phyloP scores from a whole-genome alignment of 2,797 vertebrate genomes.

The Pagetopsis macropterus region DNA sequence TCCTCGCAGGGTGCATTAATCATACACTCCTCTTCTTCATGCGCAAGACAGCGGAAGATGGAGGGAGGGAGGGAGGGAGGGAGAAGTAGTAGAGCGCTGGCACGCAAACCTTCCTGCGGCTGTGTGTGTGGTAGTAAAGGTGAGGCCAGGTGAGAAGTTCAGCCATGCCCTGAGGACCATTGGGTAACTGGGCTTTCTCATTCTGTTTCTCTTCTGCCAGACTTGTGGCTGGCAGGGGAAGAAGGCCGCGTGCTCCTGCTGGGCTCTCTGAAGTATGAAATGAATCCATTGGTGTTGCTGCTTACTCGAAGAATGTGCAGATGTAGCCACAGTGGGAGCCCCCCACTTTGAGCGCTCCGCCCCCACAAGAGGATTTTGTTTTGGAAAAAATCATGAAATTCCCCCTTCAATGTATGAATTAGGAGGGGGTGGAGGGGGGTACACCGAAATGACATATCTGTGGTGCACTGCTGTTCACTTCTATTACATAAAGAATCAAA shows the following conservation, averaged over 20 bases:
- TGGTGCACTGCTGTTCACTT: constrained; percentile 40
- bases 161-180: constrained; percentile 36
- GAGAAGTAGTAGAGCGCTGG: constrained; percentile 5
- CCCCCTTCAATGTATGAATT: constrained; percentile 50
- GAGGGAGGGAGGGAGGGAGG: constrained; percentile 13
- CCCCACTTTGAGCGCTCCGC: constrained; percentile 43
- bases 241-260: constrained; percentile 56
- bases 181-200: constrained; percentile 48
- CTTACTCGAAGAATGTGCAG: constrained; percentile 69
- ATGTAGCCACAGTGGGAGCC: constrained; percentile 70
- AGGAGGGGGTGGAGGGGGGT: neutral
- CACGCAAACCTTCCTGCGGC: constrained; percentile 29
- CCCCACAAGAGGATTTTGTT: constrained; percentile 49
- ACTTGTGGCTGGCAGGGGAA: constrained; percentile 58
- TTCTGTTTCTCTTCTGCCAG: constrained; percentile 41
- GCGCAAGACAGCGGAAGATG: constrained; percentile 36
- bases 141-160: constrained; percentile 62
- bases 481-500: constrained; percentile 37
- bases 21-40: constrained; percentile 34
- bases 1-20: constrained; percentile 55
- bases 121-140: constrained; percentile 42
- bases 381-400: constrained; percentile 64
- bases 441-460: constrained; percentile 46
- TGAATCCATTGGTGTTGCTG: constrained; percentile 60
- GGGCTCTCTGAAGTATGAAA: constrained; percentile 68